Conservation (phyloP, 1,140 invertebrate genomes). For the Calephelis virginiensis region DNA sequence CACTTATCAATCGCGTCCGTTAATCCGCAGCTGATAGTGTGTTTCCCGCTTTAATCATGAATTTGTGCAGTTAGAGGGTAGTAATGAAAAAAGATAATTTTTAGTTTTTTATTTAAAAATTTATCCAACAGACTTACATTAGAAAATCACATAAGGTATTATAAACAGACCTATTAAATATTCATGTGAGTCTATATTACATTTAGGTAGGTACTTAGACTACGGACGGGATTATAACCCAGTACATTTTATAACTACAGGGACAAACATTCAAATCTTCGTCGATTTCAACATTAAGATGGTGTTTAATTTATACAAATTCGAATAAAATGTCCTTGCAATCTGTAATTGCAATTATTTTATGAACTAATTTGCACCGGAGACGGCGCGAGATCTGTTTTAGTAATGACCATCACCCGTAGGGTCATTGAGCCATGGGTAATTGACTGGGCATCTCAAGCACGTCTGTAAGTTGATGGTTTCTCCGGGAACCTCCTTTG, state of each 20-base stretch:
- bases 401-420: slow-evolving; percentile 95
- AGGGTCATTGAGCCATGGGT: slow-evolving; percentile 96
- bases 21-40: too few species aligned
- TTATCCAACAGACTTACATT: slow-evolving; percentile 78
- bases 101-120: slow-evolving; percentile 68
- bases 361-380: slow-evolving; percentile 68
- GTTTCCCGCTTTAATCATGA: not conserved
- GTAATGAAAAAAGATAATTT: slow-evolving; percentile 34
- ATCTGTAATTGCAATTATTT: slow-evolving; percentile 57
- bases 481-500: slow-evolving; percentile 94
- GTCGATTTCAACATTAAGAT: slow-evolving; percentile 36
- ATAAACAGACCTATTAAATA: slow-evolving; percentile 78
- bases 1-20: too few species aligned
- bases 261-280: slow-evolving; percentile 58
- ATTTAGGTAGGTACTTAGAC: slow-evolving; percentile 77
- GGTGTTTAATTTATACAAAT: slow-evolving; percentile 38
- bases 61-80: not conserved
- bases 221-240: slow-evolving; percentile 77
- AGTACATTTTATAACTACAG: slow-evolving; percentile 71
- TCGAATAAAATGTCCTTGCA: slow-evolving; percentile 60
- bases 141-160: slow-evolving; percentile 78
- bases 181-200: slow-evolving; percentile 80
- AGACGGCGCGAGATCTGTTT: slow-evolving; percentile 75
- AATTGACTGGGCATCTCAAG: slow-evolving; percentile 94
- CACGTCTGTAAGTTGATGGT: slow-evolving; percentile 96